Evolutionary conservation across 2,113 vertebrate species (phyloP), one percentile per base, ranked within the genome.

Genomic region (Dendrocopos noguchii): DNA sequence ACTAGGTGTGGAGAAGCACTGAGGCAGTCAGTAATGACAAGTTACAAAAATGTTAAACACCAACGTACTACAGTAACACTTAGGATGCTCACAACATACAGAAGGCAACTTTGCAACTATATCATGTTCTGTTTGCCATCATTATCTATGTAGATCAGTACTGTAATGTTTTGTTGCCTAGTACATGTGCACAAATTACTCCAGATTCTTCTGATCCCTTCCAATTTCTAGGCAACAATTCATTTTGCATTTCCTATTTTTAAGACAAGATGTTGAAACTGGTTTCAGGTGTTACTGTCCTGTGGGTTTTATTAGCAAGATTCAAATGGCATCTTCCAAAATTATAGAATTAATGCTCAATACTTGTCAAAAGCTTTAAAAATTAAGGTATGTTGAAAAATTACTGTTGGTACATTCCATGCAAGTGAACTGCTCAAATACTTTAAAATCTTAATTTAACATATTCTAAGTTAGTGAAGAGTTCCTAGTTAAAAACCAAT

Each of bases 321-420:
- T 34, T 84, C n/a, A 78, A 91, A 82, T 24, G 56, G 61, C 56
- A 93, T 84, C 87, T 94, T 94, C 70, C 70, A 88, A 50, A 73
- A 33, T 39, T 68, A 85, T 8, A 88, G 73, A 74, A 90, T 85
- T 92, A 92, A 90, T 88, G 67, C 61, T 92, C 74, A 91, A 39
- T 59, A 91, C 31, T 91, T 83, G 20, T 68, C 60, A 90, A 90
- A 88, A 96, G 91, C 72, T 74, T 87, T 89, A 80, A 82, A 81
- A 91, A 84, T 88, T 59, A 93, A 74, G 24, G 52, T 77, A 83
- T 13, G 11, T 78, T 84, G 57, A 71, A 92, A 91, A 95, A 68
- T 72, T 57, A 90, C 63, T 95, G 87, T 83, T 53, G 16, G 8
- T 83, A 90, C 74, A 82, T 8, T n/a, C 65, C 90, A 93, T 94